Base-by-base conservation (phyloP, 2,888 invertebrate species). In the Terebella lapidaria region DNA sequence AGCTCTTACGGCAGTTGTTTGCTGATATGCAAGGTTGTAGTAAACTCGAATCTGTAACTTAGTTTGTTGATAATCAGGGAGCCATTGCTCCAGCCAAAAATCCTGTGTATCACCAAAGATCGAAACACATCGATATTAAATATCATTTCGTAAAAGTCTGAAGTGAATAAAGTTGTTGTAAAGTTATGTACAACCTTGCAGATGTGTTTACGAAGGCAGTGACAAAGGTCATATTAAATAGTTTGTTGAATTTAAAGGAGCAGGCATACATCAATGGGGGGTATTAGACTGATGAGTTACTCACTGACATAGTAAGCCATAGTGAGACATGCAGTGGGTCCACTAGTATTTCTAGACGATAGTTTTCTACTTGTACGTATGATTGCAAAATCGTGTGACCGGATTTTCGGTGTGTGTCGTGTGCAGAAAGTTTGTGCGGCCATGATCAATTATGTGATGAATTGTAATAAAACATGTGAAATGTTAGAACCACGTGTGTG, bases 41-140 rank as follows among this genome's bases (percentile, higher is more conserved):
- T n/a, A n/a, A n/a, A n/a, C n/a, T 15, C 42, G 10, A 56, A 26
- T n/a, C 5, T 26, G 59, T 59, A 2, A 3, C 18, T 18, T 2
- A 56, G 47, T 27, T 53, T 42, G 53, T 3, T 26, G 60, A 60
- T 49, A 60, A 60, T 29, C 60, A 60, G 20, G 57, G 57, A 42
- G 54, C 52, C 20, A 57, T 60, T 28, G 52, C 57, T 10, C 27
- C 53, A 29, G 52, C 60, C 10, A 47, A 57, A 29, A 60, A 60
- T 30, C 60, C 60, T 25, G 54, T 60, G 30, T 22, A 57, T 27
- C 57, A 51, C 26, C 60, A 57, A 52, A 57, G 60, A 26, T 57
- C 60, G 20, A 60, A 60, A 28, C 60, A 60, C 54, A 60, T 52
- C 29, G 57, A 60, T 24, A 53, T 60, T 20, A 27, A 35, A 4